Base-by-base conservation (phyloP, 2,797 vertebrate species). In the Centropyge bicolor region DNA sequence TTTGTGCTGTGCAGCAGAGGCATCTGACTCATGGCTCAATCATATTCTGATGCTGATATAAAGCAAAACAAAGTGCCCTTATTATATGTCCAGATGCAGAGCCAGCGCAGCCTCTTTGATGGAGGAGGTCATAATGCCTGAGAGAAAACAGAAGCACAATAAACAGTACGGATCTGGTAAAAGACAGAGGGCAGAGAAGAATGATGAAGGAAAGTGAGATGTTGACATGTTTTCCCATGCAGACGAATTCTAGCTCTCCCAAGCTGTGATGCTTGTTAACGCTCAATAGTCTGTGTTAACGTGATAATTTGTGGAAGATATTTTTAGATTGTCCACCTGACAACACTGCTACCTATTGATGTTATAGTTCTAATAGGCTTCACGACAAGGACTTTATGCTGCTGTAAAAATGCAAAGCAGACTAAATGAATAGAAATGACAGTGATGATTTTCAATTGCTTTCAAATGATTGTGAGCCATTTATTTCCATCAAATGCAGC, bases 31-130 rank as follows among this genome's bases (percentile, higher is more conserved):
- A 63, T 40, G 59, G 38, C 67, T 82, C 75, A 78, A 60, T 88
- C 73, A 61, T 60, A 70, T 75, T 85, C 41, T 60, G 61, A 82
- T 77, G 71, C 75, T 56, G 73, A 76, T 74, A 70, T 55, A 66
- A 76, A 87, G 55, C 74, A 62, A 88, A 79, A 78, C 74, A 81
- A 86, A 81, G 72, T 71, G 67, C 45, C 57, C 36, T 79, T 76
- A 85, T 81, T 75, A 76, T 36, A 60, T 45, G 66, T 49, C 77
- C 61, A 64, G 67, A 75, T 64, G 83, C 56, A 52, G 61, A 81
- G 38, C 57, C 79, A 57, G 16, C 3, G 4, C 54, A 63, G 76
- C 77, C 27, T 74, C 22, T 75, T 51, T 59, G 59, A 83, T 4
- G 2, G 60, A 76, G 57, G 55, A 82, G 74, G 82, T 82, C 78